Evolutionary conservation across 1,140 invertebrate species (phyloP).

Genomic region (Thaumatotibia leucotreta): DNA sequence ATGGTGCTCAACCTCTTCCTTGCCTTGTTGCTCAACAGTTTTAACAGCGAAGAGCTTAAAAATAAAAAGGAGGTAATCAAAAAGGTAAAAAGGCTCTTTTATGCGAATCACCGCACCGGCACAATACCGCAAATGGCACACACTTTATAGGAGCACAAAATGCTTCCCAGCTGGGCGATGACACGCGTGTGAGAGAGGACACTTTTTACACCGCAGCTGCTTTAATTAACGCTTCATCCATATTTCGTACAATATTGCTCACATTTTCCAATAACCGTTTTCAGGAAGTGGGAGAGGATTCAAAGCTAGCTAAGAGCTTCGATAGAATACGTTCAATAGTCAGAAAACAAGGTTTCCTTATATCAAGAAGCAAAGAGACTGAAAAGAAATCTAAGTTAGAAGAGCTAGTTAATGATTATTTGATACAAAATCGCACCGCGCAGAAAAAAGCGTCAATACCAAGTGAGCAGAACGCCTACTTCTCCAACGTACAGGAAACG

Average conservation of each 20-base stretch:
- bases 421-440: constrained; percentile 81
- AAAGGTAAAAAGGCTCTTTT: constrained; percentile 12
- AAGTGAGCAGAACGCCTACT: constrained; percentile 55
- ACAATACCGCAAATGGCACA: background rate
- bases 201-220: constrained; percentile 8
- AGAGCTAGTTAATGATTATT: constrained; percentile 86
- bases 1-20: constrained; percentile 98
- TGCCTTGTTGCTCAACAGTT: constrained; percentile 97
- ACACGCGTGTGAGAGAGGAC: constrained; percentile 6
- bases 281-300: constrained; percentile 89
- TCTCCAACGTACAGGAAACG: constrained; percentile 79
- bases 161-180: constrained; percentile 8
- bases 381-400: constrained; percentile 86
- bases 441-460: constrained; percentile 77
- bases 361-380: constrained; percentile 80
- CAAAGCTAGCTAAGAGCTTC: constrained; percentile 89
- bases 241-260: background rate
- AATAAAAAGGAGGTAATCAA: constrained; percentile 87
- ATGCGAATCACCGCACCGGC: constrained; percentile 4
- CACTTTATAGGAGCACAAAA: background rate
- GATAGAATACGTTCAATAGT: constrained; percentile 88
- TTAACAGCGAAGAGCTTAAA: constrained; percentile 95
- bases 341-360: constrained; percentile 82
- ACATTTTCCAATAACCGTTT: constrained; percentile 23
- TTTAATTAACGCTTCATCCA: background rate